Base-by-base conservation (phyloP, 53 echinoderm and acorn worm species). In the Holothuria scabra region DNA sequence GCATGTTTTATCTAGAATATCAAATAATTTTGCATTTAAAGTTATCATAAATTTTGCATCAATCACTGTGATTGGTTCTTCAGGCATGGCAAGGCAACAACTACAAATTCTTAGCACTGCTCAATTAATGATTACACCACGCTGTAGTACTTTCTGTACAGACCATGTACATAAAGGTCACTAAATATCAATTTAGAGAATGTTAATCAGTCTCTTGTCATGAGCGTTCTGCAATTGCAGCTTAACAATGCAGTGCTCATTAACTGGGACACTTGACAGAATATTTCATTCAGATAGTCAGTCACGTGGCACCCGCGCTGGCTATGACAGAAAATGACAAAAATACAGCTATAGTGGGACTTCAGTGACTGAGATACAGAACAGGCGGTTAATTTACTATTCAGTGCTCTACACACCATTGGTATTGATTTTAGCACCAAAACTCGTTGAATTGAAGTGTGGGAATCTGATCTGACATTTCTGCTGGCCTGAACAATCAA, bases 351-450 rank as follows among this genome's bases (percentile, higher is more conserved):
- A 63, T 11, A 67, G 37, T 67, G 1, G 31, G 67, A 37, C 35
- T 67, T 8, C 20, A 16, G 33, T 67, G 67, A 67, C 9, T 21
- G 67, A 32, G 37, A 67, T 32, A 21, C 32, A 67, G 18, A 67
- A 67, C 37, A 30, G 64, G 67, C 31, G 5, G 37, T 67, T 52
- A 52, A 67, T 67, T 67, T 21, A 67, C 67, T 20, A 30, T 67
- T 20, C 67, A 67, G 1, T 29, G 67, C 21, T 67, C 35, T 67
- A 29, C 28, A 25, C 67, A 67, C 28, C 18, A 14, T 6, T 34
- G 37, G 67, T 67, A 67, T 67, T 67, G 67, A 67, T 67, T 67
- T 67, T 67, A 67, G 67, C 67, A 31, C 67, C 31, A 37, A 8
- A 34, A 19, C 67, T 14, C 67, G 16, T 37, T 67, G 28, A 34